Evolutionary conservation across 37 sponge, comb jelly and placozoan genomes (phyloP).

Genomic region (Crambe crambe): DNA sequence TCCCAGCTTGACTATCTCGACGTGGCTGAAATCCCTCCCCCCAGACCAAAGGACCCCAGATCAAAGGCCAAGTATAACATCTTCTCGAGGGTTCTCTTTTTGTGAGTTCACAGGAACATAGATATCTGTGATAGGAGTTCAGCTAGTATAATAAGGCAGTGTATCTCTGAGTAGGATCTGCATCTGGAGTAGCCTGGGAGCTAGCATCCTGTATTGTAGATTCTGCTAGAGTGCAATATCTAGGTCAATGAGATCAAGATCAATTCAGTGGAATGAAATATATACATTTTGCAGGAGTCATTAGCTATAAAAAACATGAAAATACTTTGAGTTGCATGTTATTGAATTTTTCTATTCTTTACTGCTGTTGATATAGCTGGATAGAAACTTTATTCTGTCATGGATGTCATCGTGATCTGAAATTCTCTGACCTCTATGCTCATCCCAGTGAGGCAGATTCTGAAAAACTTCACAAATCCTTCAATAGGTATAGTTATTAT

Average conservation of each 20-base stretch:
- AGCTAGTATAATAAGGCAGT: neutral
- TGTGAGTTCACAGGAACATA: too few species aligned
- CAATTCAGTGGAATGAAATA: too few species aligned
- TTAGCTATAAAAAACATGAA: too few species aligned
- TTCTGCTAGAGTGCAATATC: too few species aligned
- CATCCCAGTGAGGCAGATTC: conserved; percentile 53
- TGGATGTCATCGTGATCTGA: conserved; percentile 49
- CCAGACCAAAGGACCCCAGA: conserved; percentile 46
- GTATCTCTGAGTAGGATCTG: too few species aligned
- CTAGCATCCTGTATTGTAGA: too few species aligned
- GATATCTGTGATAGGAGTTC: too few species aligned
- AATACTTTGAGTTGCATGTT: too few species aligned
- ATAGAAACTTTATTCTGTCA: conserved; percentile 61
- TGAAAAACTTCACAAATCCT: conserved; percentile 37
- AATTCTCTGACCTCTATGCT: conserved; percentile 56
- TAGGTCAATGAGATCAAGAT: too few species aligned
- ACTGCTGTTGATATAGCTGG: conserved; percentile 41
- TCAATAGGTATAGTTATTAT: conserved; percentile 40
- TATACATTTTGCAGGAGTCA: too few species aligned
- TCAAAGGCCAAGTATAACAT: conserved; percentile 44
- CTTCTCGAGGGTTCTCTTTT: conserved; percentile 37
- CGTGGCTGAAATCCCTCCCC: conserved; percentile 3
- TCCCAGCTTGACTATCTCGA: too few species aligned
- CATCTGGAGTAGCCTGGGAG: too few species aligned
- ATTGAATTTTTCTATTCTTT: neutral